Conservation (phyloP, 2,113 vertebrate genomes). For the Onychorhynchus coronatus region DNA sequence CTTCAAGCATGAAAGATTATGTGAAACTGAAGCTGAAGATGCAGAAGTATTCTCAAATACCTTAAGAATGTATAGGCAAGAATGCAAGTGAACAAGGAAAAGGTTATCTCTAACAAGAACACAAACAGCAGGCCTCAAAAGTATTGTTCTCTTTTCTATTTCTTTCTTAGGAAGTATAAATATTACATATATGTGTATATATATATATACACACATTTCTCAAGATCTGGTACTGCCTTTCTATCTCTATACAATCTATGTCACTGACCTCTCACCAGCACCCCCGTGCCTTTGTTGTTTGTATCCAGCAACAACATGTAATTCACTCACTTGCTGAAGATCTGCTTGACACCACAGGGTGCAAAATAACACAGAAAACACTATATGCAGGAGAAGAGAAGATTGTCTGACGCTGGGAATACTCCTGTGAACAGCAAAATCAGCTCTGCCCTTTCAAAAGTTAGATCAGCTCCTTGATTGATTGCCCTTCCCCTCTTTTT, state of each 20-base stretch:
- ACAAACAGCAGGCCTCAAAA: background rate
- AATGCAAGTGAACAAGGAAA: background rate
- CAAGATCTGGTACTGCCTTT: background rate
- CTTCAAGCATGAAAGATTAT: background rate
- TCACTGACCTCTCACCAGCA: background rate
- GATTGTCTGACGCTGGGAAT: background rate
- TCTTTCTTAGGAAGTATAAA: background rate
- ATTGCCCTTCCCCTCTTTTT: background rate
- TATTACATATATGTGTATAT: background rate
- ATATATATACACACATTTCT: background rate
- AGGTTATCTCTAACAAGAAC: background rate
- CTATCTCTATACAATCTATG: background rate
- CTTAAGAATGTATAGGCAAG: background rate
- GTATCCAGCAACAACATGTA: background rate
- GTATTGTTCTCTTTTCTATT: background rate
- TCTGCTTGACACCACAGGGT: constrained; percentile 16
- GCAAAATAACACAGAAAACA: constrained; percentile 28
- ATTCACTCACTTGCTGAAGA: constrained; percentile 21
- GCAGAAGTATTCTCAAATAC: background rate
- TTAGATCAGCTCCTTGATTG: constrained; percentile 50
- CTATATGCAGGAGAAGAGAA: constrained; percentile 41
- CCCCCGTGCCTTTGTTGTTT: background rate
- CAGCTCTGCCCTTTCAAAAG: constrained; percentile 37
- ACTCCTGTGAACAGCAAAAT: constrained; percentile 1
- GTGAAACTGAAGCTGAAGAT: background rate